Base-by-base conservation (phyloP, 2,113 vertebrate species). In the Chloroceryle aenea region DNA sequence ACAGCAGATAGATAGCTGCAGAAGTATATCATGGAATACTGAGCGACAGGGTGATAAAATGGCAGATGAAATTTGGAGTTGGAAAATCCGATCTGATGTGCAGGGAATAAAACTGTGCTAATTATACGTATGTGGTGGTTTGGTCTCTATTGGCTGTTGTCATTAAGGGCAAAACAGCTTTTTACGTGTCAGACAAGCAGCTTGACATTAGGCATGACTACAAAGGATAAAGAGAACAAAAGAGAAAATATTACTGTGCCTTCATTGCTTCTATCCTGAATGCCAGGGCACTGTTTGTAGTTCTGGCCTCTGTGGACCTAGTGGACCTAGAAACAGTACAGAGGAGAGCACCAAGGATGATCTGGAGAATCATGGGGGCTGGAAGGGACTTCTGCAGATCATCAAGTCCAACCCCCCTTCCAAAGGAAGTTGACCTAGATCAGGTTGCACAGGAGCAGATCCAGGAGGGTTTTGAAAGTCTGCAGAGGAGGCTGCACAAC, bases 251-350 rank as follows among this genome's bases (percentile, higher is more conserved):
- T 12, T 42, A 3, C 4, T 87, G 25, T 43, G 13, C 15, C 12
- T 4, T 63, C 3, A 10, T 61, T 43, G 23, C n/a, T 26, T 76
- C 22, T 75, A 1, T 55, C 18, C 0, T 0, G 27, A 32, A 34
- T 82, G 27, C 52, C 52, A 55, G 27, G 52, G 8, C 52, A 30
- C 26, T 47, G 17, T 42, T 6, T 59, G 21, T 74, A 22, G 69
- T 30, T 9, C 3, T 50, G 45, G 7, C 64, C 25, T 86, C 12
- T 29, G 4, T 5, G n/a, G n/a, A n/a, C n/a, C n/a, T n/a, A 30
- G 16, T 25, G 14, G 7, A 22, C 5, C 9, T 83, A 38, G 42
- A 29, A 52, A 30, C 9, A 23, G 48, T 7, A 21, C 12, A 34
- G 45, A 66, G 40, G 14, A 53, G 38, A 45, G 64, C 42, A 71